Evolutionary conservation across 2,888 invertebrate genomes (phyloP), one percentile per base, ranked within the genome.

Genomic region (Drosophila acutilabella): DNA sequence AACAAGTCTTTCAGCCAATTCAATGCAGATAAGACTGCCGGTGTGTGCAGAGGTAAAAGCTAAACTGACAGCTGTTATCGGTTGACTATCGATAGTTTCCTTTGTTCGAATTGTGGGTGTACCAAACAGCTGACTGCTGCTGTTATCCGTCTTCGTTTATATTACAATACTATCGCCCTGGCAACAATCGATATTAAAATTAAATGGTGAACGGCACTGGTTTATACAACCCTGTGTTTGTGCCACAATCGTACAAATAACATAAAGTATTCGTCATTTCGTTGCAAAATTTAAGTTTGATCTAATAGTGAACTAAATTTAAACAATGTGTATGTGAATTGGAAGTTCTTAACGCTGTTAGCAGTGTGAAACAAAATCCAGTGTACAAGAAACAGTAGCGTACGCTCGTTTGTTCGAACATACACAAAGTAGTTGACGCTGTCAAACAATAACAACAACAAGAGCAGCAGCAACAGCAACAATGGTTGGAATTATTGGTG

Each of bases 401-500:
- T 38, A 20, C 4, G 41, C 13, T 14, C 30, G 13, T 48, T 18
- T 30, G 11, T 13, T 56, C 4, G 13, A 36, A 57, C 10, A 50
- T 18, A 57, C 40, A 38, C 26, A 44, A 36, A 44, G 14, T 23
- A 53, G 48, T 71, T 71, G 53, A 47, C 67, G 52, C 65, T 57
- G 57, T 23, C 16, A 64, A 60, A 3, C 16, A 56, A 33, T 18
- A 58, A 48, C 40, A 42, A 20, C 48, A 64, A 54, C 36, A 33
- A 33, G 10, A 4, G 11, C 45, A 68, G 57, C 26, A 71, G 53
- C 41, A 71, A 50, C 65, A 71, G 50, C 23, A 72, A 68, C 71
- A 70, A 92, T 92, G 92, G 92, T 92, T 79, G 92, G 92, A 57
- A 88, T 92, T 77, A 86, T 92, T 66, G 91, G 92, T 72, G 92